phyloP scores from a whole-genome alignment of 2,888 invertebrate species.

The Himalopsyche tibetana region DNA sequence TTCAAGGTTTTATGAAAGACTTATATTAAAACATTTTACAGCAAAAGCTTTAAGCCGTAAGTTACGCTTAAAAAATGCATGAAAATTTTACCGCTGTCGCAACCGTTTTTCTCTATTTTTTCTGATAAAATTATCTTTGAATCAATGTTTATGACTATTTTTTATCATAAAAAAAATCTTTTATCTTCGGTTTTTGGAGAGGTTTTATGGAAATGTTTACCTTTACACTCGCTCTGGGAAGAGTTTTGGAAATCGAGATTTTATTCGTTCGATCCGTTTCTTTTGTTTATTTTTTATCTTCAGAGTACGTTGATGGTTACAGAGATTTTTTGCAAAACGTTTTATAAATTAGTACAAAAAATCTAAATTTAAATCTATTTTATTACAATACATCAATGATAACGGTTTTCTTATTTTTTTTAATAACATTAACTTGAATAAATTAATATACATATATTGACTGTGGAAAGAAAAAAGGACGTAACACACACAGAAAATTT shows the following conservation, averaged over 20 bases:
- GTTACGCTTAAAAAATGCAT: background rate
- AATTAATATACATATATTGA: no score
- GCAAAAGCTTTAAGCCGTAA: background rate
- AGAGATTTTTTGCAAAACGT: no score
- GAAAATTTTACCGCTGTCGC: background rate
- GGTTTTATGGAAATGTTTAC: background rate
- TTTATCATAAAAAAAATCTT: slow-evolving; percentile 3
- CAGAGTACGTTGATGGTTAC: no score
- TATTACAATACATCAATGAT: no score
- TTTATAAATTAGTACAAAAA: no score
- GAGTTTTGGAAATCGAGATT: background rate
- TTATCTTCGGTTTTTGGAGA: background rate
- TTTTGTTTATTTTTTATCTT: background rate
- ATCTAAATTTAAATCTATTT: no score
- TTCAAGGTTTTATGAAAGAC: no score
- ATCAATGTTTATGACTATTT: slow-evolving; percentile 8
- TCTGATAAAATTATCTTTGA: background rate
- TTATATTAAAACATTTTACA: background rate
- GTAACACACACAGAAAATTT: no score
- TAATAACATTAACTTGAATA: no score
- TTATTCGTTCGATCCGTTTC: background rate
- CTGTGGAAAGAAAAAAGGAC: no score
- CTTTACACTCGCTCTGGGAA: background rate
- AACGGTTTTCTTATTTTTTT: no score
- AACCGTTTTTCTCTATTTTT: background rate